phyloP scores from a whole-genome alignment of 1,140 invertebrate genomes.

The Galleria mellonella region DNA sequence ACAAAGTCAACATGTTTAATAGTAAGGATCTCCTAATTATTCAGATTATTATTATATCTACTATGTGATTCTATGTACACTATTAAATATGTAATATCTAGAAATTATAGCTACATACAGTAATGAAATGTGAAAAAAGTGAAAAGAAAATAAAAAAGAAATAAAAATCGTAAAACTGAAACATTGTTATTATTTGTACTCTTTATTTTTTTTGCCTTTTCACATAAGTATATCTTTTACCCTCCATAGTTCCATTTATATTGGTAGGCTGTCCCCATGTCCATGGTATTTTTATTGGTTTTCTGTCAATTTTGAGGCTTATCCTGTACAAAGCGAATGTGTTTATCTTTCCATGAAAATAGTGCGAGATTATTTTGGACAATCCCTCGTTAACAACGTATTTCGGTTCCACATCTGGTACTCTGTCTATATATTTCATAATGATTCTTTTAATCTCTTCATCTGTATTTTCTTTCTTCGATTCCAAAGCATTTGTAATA shows the following conservation, averaged over 20 bases:
- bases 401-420: constrained; percentile 35
- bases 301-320: constrained; percentile 42
- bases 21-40: no score
- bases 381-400: constrained; percentile 48
- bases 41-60: no score
- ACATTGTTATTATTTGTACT: constrained; percentile 3
- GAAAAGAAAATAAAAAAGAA: no score
- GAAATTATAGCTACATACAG: no score
- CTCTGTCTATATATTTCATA: constrained; percentile 28
- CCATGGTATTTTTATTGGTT: constrained; percentile 57
- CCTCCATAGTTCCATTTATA: constrained; percentile 6
- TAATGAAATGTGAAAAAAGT: no score
- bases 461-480: not conserved
- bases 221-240: constrained; percentile 28
- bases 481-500: not conserved
- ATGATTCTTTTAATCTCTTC: constrained; percentile 14
- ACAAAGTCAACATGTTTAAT: no score
- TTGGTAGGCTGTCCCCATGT: constrained; percentile 19
- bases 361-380: constrained; percentile 35
- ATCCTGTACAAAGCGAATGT: constrained; percentile 48
- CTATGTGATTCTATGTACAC: no score
- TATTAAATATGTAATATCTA: no score
- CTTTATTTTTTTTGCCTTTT: constrained; percentile 10
- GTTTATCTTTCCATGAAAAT: constrained; percentile 44
- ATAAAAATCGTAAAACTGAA: no score